Evolutionary conservation across 2,888 invertebrate species (phyloP), one percentile per base, ranked within the genome.

Genomic region (Tetragonisca angustula): DNA sequence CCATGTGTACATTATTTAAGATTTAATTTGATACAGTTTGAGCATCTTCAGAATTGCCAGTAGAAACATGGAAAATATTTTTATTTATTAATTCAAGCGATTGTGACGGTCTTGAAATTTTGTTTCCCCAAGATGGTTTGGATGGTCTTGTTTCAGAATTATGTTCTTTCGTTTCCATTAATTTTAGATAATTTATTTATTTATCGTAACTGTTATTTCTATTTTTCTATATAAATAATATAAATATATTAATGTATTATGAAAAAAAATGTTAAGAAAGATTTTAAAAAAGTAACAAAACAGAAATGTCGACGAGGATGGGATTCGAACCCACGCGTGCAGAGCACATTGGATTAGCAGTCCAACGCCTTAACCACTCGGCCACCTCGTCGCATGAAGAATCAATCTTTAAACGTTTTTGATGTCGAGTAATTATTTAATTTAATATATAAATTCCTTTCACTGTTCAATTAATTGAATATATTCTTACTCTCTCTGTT

Each of bases 341-440:
- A 94, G 94, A 94, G 94, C 94, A 94, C 94, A 94, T 94, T 94
- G 94, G 94, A 94, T 94, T 94, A 94, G 94, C 94, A 94, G 94
- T 94, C 94, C 94, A 94, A 94, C 94, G 94, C 94, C 94, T 94
- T 94, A 94, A 94, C 94, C 94, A 94, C 94, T 94, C 94, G 94
- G 94, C 94, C 94, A 94, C 94, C 94, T 94, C 94, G 94, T 94
- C 93, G 79, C 65, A 71, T 85, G 80, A 68, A 71, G 71, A 50
- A n/a, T 17, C 43, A 27, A 9, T 21, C 19, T 54, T 81, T 87
- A 87, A 87, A 86, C 80, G 78, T 68, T 19, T 21, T 4, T 83
- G 24, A 83, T 83, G 15, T 24, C 0, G 0, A 9, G 0, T 68
- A 24, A 52, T 67, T 70, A 77, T 69, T 67, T 64, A 72, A 64